Conservation (phyloP, 2,888 invertebrate species). For the Nephrotoma appendiculata region DNA sequence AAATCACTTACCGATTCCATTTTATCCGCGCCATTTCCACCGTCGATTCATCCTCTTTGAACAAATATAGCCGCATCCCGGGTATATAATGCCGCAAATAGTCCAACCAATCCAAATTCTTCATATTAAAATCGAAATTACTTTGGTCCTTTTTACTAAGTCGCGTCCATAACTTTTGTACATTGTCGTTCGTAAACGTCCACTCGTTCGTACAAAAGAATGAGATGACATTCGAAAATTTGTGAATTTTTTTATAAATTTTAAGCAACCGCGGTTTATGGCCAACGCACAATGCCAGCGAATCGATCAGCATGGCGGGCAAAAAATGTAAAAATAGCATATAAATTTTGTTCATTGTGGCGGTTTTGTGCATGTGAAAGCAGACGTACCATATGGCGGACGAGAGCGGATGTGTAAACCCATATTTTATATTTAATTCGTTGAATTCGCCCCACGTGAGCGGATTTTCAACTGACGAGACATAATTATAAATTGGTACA, state of each 20-base stretch:
- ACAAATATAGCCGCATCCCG: conserved; percentile 54
- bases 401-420: conserved; percentile 39
- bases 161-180: conserved; percentile 28
- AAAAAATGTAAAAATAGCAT: conserved; percentile 41
- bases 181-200: conserved; percentile 50
- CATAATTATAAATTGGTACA: conserved; percentile 67
- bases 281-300: conserved; percentile 36
- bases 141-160: conserved; percentile 30
- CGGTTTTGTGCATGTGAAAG: conserved; percentile 22
- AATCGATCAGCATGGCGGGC: conserved; percentile 46
- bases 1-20: conserved; percentile 38
- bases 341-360: conserved; percentile 16
- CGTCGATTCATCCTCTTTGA: conserved; percentile 55
- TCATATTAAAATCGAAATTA: conserved; percentile 61
- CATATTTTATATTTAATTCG: conserved; percentile 35
- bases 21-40: conserved; percentile 43
- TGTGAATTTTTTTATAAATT: conserved; percentile 65
- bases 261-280: conserved; percentile 51
- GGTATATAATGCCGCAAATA: conserved; percentile 53
- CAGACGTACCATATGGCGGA: conserved; percentile 55
- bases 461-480: conserved; percentile 64
- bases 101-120: conserved; percentile 51
- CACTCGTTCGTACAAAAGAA: conserved; percentile 65
- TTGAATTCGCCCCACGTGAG: conserved; percentile 65
- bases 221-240: conserved; percentile 52